phyloP scores from a whole-genome alignment of 2,113 vertebrate species.

The Ptychochromis oligacanthus region DNA sequence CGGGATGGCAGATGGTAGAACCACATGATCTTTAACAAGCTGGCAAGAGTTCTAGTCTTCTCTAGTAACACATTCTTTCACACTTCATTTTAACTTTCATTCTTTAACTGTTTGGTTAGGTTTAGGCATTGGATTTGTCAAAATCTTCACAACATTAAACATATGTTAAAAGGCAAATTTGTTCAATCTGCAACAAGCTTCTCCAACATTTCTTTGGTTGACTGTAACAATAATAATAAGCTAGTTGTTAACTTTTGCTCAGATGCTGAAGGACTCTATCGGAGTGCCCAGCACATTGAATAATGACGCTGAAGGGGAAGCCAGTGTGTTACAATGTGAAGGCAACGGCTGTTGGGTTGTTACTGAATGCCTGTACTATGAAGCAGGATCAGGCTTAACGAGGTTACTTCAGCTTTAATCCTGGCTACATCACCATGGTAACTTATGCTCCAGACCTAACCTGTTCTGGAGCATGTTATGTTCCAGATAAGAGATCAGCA shows the following conservation, averaged over 20 bases:
- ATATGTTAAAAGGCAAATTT: not conserved
- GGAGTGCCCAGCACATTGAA: too few species aligned
- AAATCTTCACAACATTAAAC: not conserved
- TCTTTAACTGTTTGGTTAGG: not conserved
- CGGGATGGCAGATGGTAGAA: not conserved
- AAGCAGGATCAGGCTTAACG: too few species aligned
- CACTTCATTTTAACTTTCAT: not conserved
- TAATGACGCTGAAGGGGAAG: too few species aligned
- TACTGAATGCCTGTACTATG: too few species aligned
- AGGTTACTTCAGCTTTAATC: not conserved
- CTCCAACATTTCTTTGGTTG: not conserved
- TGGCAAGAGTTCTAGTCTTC: too few species aligned
- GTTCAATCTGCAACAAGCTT: not conserved
- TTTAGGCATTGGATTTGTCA: not conserved
- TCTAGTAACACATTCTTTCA: not conserved
- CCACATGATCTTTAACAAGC: too few species aligned
- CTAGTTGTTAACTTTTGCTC: rapidly evolving
- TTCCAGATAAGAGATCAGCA: too few species aligned
- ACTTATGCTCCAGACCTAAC: too few species aligned
- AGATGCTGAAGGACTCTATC: not conserved
- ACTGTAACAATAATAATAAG: not conserved
- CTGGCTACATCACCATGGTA: too few species aligned
- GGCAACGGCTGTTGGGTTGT: too few species aligned
- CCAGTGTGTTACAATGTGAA: too few species aligned
- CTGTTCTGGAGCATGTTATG: too few species aligned